Evolutionary conservation across 2,888 invertebrate genomes (phyloP), one percentile per base, ranked within the genome.

Genomic region (Chironomus tentans): DNA sequence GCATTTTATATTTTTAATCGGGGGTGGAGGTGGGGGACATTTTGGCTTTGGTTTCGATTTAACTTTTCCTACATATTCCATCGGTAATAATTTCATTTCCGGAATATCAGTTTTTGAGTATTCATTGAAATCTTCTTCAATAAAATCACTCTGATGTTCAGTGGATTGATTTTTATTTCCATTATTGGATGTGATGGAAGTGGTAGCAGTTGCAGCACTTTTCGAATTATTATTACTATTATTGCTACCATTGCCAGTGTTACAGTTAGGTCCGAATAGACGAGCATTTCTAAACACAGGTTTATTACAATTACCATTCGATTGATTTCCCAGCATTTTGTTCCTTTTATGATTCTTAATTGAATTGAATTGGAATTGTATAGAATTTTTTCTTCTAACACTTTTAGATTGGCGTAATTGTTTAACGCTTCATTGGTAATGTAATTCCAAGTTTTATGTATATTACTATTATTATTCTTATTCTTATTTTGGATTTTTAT

Each of bases 81-180:
- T 81, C 78, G 83, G 82, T 13, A 84, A 79, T 73, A 84, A 77
- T 77, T 84, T 82, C 84, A 84, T 84, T 79, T 83, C 82, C 6
- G 84, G 83, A 77, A 84, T 77, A 76, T 77, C 73, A 48, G 65
- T 73, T 38, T 77, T 77, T 24, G 71, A 18, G 76, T 83, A 82
- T 21, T 80, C 79, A 71, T 80, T 81, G 75, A 82, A 82, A 78
- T 82, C 81, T 76, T 81, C 80, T 69, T 81, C 81, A 15, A 56
- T 68, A 24, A 21, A 76, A 69, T 76, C 76, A 46, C 21, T 70
- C 38, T 38, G 38, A 18, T 68, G 68, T 38, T 68, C 68, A 68
- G 28, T 46, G 28, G 18, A 15, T 15, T 24, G n/a, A 18, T 38
- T 68, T 24, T 22, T 68, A 24, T 21, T 48, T 6, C 13, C 5